phyloP scores from a whole-genome alignment of 2,888 invertebrate species.

The Xestia ashworthii region DNA sequence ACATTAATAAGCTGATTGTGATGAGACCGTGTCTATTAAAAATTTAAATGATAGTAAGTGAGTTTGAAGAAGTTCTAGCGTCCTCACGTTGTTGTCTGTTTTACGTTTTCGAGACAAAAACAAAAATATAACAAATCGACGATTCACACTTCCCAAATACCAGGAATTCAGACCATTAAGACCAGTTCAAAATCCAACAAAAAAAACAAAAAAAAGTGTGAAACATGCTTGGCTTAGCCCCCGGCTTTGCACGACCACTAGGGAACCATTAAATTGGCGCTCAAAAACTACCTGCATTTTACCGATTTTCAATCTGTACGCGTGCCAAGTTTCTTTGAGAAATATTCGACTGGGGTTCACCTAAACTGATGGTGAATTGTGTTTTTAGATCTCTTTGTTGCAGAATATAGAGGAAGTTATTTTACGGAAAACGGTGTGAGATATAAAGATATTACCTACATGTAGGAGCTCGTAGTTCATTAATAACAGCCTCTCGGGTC shows the following conservation, averaged over 20 bases:
- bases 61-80: neutral
- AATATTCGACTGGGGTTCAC: slow-evolving; percentile 7
- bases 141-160: neutral
- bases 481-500: too few species aligned
- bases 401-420: neutral
- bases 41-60: too few species aligned
- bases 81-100: neutral
- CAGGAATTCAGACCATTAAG: neutral
- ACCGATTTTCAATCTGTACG: slow-evolving; percentile 36
- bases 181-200: neutral
- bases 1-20: too few species aligned
- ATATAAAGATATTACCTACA: neutral
- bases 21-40: too few species aligned
- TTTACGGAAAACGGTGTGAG: neutral
- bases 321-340: slow-evolving; percentile 43
- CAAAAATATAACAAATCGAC: neutral
- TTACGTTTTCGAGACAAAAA: neutral
- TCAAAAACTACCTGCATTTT: slow-evolving; percentile 42
- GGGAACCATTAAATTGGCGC: slow-evolving; percentile 42
- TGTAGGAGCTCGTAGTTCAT: too few species aligned
- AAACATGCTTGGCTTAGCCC: slow-evolving; percentile 19
- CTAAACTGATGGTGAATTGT: slow-evolving; percentile 12
- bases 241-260: slow-evolving; percentile 33
- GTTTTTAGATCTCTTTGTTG: slow-evolving; percentile 21
- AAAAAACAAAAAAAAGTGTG: slow-evolving; percentile 5